phyloP scores from a whole-genome alignment of 1,140 invertebrate genomes.

The Pogonognathellus flavescens region DNA sequence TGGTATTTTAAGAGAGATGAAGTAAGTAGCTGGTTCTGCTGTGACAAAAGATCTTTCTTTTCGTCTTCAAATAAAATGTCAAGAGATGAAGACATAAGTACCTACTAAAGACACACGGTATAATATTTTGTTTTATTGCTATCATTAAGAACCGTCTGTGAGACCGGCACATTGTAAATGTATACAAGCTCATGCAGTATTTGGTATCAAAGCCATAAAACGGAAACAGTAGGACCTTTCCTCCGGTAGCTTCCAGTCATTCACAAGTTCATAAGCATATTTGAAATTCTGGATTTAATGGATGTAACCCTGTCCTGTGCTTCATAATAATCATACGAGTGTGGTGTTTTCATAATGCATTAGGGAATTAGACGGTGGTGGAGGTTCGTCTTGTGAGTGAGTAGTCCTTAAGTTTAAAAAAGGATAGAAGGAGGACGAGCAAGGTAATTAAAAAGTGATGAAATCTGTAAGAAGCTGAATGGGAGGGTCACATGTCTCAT shows the following conservation, averaged over 20 bases:
- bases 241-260: not conserved
- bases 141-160: no score
- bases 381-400: not conserved
- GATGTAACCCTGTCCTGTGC: not conserved
- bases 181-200: not conserved
- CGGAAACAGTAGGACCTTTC: slow-evolving; percentile 10
- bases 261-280: not conserved
- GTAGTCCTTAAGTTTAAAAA: not conserved
- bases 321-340: not conserved
- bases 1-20: not conserved
- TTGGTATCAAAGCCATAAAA: not conserved
- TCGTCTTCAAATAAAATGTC: not conserved
- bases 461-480: slow-evolving; percentile 44
- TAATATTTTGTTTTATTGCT: no score
- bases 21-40: not conserved
- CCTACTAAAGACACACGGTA: no score
- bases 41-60: slow-evolving; percentile 4
- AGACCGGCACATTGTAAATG: not conserved
- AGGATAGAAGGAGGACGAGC: not conserved
- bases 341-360: slow-evolving; percentile 35
- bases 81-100: not conserved
- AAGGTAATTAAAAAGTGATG: slow-evolving; percentile 58
- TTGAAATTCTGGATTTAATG: slow-evolving; percentile 14
- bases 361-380: not conserved
- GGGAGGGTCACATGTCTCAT: slow-evolving; percentile 51